A percentile compares a stretch with the other conserved stretches of the same genome.
phyloP scores from a whole-genome alignment of 2,888 invertebrate genomes.

The Latrodectus hesperus region DNA sequence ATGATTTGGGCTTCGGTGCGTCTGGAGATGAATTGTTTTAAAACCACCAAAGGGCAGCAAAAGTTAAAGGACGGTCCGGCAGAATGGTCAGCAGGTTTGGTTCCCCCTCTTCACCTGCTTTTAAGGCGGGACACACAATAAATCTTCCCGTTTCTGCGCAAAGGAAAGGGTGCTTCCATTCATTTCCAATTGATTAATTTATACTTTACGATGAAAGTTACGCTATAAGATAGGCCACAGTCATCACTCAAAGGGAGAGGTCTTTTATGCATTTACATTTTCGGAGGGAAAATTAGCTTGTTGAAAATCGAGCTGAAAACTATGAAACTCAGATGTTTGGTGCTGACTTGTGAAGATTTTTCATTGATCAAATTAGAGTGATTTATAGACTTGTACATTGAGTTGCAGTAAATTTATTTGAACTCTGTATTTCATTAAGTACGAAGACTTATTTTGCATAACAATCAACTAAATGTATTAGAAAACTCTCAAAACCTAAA shows the following conservation, averaged over 20 bases:
- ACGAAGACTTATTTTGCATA: no score
- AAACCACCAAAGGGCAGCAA: not conserved
- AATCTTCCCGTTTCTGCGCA: not conserved
- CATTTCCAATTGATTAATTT: constrained; percentile 12
- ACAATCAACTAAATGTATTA: no score
- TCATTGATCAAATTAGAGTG: no score
- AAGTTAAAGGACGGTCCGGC: constrained; percentile 17
- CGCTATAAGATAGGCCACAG: not conserved
- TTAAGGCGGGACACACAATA: constrained; percentile 2
- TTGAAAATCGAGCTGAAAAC: not conserved
- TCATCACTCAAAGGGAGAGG: not conserved
- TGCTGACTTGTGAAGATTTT: no score
- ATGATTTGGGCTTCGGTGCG: constrained; percentile 10
- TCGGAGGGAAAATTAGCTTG: not conserved
- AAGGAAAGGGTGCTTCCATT: constrained; percentile 8
- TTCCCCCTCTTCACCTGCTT: constrained; percentile 1
- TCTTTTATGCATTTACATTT: not conserved
- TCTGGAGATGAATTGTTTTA: constrained; percentile 24
- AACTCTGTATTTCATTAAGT: no score
- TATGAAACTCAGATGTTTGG: no score
- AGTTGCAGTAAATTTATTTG: no score
- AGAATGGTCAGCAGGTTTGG: constrained; percentile 44
- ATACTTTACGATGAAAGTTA: constrained; percentile 5
- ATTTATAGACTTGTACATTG: no score
- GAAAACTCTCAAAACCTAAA: no score